These are phyloP conservation scores for Clamator glandarius DNA, from an alignment of 2,797 vertebrate species.

Conservation along the genomic window DNA sequence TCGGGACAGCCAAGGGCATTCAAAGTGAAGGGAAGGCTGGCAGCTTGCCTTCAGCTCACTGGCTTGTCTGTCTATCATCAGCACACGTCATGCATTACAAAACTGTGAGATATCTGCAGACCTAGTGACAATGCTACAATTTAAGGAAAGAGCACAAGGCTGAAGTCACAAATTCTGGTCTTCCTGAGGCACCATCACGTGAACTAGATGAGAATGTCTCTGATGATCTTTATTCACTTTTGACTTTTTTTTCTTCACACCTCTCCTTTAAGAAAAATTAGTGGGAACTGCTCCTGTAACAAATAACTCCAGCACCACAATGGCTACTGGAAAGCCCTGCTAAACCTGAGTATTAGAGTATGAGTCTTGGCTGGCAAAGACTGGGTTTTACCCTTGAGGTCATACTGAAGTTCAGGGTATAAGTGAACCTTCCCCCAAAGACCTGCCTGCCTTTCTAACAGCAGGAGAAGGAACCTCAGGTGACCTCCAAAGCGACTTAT, in stretches of 20 bases:
- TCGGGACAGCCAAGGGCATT: constrained; percentile 51
- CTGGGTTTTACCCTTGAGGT: background rate
- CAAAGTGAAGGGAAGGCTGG: constrained; percentile 55
- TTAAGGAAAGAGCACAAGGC: background rate
- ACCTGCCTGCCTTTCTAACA: constrained; percentile 33
- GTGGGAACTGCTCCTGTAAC: background rate
- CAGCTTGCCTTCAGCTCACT: constrained; percentile 34
- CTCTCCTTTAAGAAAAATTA: background rate
- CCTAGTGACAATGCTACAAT: background rate
- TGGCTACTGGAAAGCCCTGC: background rate
- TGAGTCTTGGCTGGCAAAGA: background rate
- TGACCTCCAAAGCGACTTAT: constrained; percentile 44
- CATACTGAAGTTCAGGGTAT: background rate
- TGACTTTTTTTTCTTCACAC: background rate
- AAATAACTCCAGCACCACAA: background rate
- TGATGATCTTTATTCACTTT: background rate
- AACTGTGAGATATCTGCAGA: constrained; percentile 24
- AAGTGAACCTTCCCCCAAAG: constrained; percentile 7
- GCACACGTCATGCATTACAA: constrained; percentile 20
- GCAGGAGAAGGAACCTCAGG: constrained; percentile 18
- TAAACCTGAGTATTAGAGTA: background rate
- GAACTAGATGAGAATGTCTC: background rate
- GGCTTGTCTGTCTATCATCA: constrained; percentile 41
- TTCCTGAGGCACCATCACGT: background rate
- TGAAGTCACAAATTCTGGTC: background rate